Evolutionary conservation across 2,888 invertebrate species (phyloP), one percentile per base, ranked within the genome.

Genomic region (Sinopyrophorus schimmeli): DNA sequence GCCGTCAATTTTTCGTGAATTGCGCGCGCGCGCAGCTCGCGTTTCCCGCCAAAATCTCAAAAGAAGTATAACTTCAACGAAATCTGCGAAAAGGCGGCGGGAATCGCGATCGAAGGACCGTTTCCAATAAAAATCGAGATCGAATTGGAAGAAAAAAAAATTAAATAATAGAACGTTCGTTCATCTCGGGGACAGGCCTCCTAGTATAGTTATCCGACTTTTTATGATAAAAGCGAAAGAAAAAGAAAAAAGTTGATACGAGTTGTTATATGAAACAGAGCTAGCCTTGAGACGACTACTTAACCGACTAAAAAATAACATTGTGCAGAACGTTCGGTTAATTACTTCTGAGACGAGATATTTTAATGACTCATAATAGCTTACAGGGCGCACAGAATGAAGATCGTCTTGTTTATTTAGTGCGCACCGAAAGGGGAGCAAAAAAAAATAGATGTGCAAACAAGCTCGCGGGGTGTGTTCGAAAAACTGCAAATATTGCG

Each of bases 211-310:
- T 41, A 47, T 41, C 32, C 41, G 15, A 12, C 23, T 50, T 50
- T 44, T 44, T 50, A 39, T 18, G 44, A 28, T 30, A 44, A 38
- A 44, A 50, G 32, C 35, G 34, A 40, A 40, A 10, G 47, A 34
- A 34, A 50, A 44, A 30, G 38, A 47, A 51, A n/a, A 38, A 46
- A 37, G 41, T 47, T 42, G 51, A 40, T 44, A 20, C 18, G 40
- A 47, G 50, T 31, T 43, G 39, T 32, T 51, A 51, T 41, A 51
- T 41, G 46, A 51, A 51, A 44, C 50, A 40, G 35, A 46, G 16
- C 42, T 48, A 48, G 48, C 53, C 53, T 53, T 53, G 53, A 53
- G 48, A 53, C 53, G 48, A 38, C 44, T 53, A 48, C 53, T 53
- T 53, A 48, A 40, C 40, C 14, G 41, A 31, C 40, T 51, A 40